Evolutionary conservation across 2,888 invertebrate species (phyloP).

Genomic region (Cylindroiulus punctatus): DNA sequence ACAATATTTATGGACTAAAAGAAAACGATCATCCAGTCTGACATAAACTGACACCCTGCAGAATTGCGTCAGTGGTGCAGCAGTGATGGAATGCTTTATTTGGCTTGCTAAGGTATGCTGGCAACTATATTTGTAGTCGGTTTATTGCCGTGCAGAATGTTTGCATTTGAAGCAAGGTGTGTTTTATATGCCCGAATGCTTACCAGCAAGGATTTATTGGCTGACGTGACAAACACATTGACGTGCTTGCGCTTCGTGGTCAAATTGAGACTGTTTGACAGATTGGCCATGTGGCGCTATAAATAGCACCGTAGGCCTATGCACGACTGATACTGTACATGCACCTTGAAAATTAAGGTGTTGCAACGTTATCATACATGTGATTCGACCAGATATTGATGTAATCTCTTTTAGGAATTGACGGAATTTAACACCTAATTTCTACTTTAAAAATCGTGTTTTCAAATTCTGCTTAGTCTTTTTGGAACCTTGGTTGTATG

Average conservation of each 20-base stretch:
- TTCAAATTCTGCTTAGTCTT: neutral
- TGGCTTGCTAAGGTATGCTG: neutral
- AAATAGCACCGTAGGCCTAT: neutral
- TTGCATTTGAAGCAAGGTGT: neutral
- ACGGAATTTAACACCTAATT: neutral
- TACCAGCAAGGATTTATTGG: neutral
- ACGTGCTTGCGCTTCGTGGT: neutral
- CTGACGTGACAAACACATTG: neutral
- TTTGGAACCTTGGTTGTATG: neutral
- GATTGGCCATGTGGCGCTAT: constrained; percentile 23
- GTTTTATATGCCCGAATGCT: neutral
- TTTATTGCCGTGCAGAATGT: constrained; percentile 7
- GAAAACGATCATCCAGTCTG: neutral
- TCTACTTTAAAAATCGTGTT: neutral
- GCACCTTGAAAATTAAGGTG: neutral
- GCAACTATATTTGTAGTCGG: neutral
- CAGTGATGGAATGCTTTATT: neutral
- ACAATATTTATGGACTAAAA: neutral
- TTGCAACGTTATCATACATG: neutral
- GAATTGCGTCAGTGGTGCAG: neutral
- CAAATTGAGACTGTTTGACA: constrained; percentile 13
- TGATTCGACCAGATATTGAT: too few species aligned
- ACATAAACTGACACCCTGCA: neutral
- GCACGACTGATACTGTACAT: too few species aligned
- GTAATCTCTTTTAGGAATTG: too few species aligned